Percentiles rank a stretch among this genome's conserved stretches.
Evolutionary conservation across 2,888 invertebrate species (phyloP).

Genomic region (Acronicta alni): DNA sequence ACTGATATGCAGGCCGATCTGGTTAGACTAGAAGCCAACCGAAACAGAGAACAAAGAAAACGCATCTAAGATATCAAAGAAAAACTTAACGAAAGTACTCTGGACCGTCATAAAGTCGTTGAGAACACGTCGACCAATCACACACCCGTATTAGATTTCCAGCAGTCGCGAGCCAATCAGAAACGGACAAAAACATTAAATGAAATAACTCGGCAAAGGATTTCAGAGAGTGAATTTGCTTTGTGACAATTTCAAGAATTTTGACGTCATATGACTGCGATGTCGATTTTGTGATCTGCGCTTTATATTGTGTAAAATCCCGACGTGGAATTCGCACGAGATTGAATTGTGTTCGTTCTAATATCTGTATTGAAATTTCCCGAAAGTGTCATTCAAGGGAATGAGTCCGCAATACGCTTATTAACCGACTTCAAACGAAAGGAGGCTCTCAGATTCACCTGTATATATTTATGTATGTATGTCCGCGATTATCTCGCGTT

Average conservation of each 20-base stretch:
- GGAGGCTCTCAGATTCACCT: no score
- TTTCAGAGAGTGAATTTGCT: slow-evolving; percentile 24
- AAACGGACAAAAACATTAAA: slow-evolving; percentile 15
- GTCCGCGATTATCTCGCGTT: no score
- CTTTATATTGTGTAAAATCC: slow-evolving; percentile 5
- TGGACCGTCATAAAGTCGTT: slow-evolving; percentile 11
- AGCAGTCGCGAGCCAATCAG: slow-evolving; percentile 7
- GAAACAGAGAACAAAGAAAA: slow-evolving; percentile 1
- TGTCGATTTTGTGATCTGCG: slow-evolving; percentile 3
- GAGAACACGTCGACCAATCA: slow-evolving; percentile 17
- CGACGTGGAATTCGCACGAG: not conserved
- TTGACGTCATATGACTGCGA: slow-evolving; percentile 1
- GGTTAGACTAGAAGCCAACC: no score
- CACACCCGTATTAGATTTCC: slow-evolving; percentile 13
- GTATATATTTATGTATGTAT: no score
- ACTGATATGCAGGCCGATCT: no score
- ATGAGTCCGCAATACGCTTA: no score
- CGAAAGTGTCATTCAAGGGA: no score
- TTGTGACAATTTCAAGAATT: slow-evolving; percentile 16
- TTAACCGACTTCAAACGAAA: no score
- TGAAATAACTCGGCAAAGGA: slow-evolving; percentile 15
- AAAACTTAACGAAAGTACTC: slow-evolving; percentile 12
- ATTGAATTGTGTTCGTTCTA: no score
- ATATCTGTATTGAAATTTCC: no score
- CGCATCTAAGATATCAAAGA: slow-evolving; percentile 10